Percentiles rank a stretch among this genome's conserved stretches.
phyloP scores from a whole-genome alignment of 2,888 invertebrate genomes.

The Sesia apiformis region DNA sequence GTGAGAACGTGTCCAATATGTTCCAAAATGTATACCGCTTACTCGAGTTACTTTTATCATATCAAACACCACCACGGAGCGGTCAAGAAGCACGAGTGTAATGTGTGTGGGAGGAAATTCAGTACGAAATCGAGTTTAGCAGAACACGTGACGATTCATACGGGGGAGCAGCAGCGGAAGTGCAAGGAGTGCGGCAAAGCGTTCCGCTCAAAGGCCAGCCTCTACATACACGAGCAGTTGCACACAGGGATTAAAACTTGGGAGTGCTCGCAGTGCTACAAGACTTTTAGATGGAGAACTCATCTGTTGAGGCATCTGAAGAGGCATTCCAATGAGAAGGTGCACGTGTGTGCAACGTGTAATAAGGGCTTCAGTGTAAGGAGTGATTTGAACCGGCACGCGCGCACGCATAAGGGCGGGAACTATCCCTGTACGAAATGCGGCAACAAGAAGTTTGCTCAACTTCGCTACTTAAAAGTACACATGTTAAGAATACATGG shows the following conservation, averaged over 20 bases:
- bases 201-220: slow-evolving; percentile 59
- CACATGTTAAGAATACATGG: slow-evolving; percentile 38
- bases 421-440: slow-evolving; percentile 58
- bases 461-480: slow-evolving; percentile 66
- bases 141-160: slow-evolving; percentile 60
- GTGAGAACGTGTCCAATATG: slow-evolving; percentile 61
- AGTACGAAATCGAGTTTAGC: slow-evolving; percentile 52
- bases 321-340: slow-evolving; percentile 39
- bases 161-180: slow-evolving; percentile 44
- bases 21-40: slow-evolving; percentile 55
- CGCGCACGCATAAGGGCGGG: slow-evolving; percentile 55
- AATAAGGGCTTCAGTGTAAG: slow-evolving; percentile 59
- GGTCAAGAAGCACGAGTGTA: slow-evolving; percentile 58
- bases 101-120: slow-evolving; percentile 60
- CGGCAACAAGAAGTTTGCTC: slow-evolving; percentile 52
- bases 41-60: slow-evolving; percentile 69
- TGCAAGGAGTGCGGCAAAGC: slow-evolving; percentile 63
- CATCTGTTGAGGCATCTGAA: slow-evolving; percentile 53
- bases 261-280: slow-evolving; percentile 37
- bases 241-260: slow-evolving; percentile 38
- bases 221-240: slow-evolving; percentile 67
- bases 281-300: slow-evolving; percentile 60
- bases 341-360: slow-evolving; percentile 58
- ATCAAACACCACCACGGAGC: slow-evolving; percentile 61
- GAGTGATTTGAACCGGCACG: slow-evolving; percentile 63